Evolutionary conservation across 2,888 invertebrate genomes (phyloP).

Genomic region (Meta bourneti): DNA sequence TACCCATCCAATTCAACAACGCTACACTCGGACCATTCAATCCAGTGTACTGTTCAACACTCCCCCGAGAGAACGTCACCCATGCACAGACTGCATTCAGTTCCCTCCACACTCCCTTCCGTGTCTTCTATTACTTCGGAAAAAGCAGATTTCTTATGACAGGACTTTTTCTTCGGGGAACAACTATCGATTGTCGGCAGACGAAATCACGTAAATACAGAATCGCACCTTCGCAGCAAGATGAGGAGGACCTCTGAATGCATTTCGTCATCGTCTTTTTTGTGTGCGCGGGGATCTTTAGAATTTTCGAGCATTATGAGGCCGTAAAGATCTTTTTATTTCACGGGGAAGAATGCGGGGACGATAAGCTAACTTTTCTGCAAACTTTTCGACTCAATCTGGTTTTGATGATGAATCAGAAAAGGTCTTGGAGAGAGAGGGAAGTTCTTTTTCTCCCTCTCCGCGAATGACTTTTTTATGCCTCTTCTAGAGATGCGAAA

Average conservation of each 20-base stretch:
- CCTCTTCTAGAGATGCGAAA: not conserved
- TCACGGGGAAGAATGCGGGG: not conserved
- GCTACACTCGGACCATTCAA: too few relatives aligned
- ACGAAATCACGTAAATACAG: not conserved
- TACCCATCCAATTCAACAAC: too few relatives aligned
- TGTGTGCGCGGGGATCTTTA: not conserved
- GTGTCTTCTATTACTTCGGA: not conserved
- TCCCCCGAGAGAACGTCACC: too few relatives aligned
- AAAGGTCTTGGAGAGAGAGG: not conserved
- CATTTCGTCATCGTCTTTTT: not conserved
- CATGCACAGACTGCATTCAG: not conserved
- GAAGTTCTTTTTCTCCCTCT: slow-evolving; percentile 2
- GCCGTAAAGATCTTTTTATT: slow-evolving; percentile 2
- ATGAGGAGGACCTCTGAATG: too few relatives aligned
- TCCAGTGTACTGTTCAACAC: too few relatives aligned
- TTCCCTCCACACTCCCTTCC: too few relatives aligned
- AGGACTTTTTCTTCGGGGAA: not conserved
- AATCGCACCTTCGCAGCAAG: too few relatives aligned
- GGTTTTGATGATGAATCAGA: slow-evolving; percentile 45
- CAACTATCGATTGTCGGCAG: not conserved
- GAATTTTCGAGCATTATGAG: not conserved
- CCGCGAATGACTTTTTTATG: not conserved
- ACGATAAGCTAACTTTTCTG: slow-evolving; percentile 23
- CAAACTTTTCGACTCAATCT: slow-evolving; percentile 1
- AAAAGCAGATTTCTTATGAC: not conserved